Evolutionary conservation across 1,140 invertebrate genomes (phyloP).

Genomic region (Drosophila rhopaloa): DNA sequence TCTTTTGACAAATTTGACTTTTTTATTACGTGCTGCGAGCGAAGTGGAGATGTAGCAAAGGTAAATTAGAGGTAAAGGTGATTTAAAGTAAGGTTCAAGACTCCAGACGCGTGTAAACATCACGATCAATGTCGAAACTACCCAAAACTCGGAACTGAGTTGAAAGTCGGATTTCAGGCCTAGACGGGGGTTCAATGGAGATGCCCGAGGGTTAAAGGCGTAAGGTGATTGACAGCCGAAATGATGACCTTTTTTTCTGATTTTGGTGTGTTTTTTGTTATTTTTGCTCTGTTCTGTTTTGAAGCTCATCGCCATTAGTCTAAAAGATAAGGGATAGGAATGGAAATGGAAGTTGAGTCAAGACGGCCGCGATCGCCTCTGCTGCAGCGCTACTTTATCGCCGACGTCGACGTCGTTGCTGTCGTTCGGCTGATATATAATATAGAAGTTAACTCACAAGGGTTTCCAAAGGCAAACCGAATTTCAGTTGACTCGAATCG

Average conservation of each 20-base stretch:
- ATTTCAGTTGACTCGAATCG: conserved; percentile 76
- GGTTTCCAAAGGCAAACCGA: conserved; percentile 74
- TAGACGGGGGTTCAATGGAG: conserved; percentile 36
- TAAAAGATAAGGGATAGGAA: conserved; percentile 43
- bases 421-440: conserved; percentile 41
- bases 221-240: conserved; percentile 62
- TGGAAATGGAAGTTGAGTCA: conserved; percentile 33
- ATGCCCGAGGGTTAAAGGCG: conserved; percentile 51
- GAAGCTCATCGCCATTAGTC: conserved; percentile 29
- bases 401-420: conserved; percentile 27
- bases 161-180: conserved; percentile 16
- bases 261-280: neutral
- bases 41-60: conserved; percentile 9
- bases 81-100: conserved; percentile 38
- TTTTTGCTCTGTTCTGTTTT: conserved; percentile 16
- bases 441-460: conserved; percentile 79
- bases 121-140: conserved; percentile 37
- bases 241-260: conserved; percentile 38
- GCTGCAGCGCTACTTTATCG: conserved; percentile 23
- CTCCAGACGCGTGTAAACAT: conserved; percentile 15
- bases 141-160: conserved; percentile 18
- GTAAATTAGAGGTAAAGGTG: conserved; percentile 28
- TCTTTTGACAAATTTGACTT: conserved; percentile 36
- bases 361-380: conserved; percentile 39
- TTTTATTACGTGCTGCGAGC: conserved; percentile 32